These are phyloP conservation scores for Halcyon chelicuti DNA, from an alignment of 2,797 vertebrate genomes.

Conservation along the genomic window DNA sequence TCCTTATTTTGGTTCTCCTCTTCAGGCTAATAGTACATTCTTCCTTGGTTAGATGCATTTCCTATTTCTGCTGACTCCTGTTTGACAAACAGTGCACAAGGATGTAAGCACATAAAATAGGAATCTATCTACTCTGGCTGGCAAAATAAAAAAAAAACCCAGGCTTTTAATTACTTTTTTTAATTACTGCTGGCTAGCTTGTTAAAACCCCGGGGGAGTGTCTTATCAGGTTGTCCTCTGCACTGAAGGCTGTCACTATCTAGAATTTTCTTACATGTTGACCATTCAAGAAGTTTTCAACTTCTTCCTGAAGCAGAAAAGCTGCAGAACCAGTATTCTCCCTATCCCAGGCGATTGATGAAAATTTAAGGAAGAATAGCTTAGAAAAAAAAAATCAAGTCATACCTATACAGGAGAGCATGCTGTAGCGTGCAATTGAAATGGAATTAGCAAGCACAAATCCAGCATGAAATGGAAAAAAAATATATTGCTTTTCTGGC, in stretches of 20 bases:
- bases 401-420: background rate
- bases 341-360: background rate
- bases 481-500: background rate
- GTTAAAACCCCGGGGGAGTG: background rate
- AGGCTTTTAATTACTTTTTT: background rate
- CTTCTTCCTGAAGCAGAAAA: background rate
- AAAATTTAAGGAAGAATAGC: background rate
- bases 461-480: background rate
- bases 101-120: background rate
- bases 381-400: background rate
- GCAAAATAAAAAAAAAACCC: too few relatives aligned
- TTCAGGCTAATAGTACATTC: background rate
- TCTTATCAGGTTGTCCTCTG: background rate
- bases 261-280: background rate
- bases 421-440: background rate
- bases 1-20: background rate
- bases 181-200: background rate
- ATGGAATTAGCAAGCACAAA: slow-evolving; percentile 2
- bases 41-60: background rate
- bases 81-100: background rate
- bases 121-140: background rate
- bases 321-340: background rate
- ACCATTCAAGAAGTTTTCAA: background rate
- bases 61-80: background rate
- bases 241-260: background rate